A percentile compares a stretch with the other conserved stretches of the same genome.
phyloP scores from a whole-genome alignment of 2,888 invertebrate species.

The Tenthredo scrophulariae region DNA sequence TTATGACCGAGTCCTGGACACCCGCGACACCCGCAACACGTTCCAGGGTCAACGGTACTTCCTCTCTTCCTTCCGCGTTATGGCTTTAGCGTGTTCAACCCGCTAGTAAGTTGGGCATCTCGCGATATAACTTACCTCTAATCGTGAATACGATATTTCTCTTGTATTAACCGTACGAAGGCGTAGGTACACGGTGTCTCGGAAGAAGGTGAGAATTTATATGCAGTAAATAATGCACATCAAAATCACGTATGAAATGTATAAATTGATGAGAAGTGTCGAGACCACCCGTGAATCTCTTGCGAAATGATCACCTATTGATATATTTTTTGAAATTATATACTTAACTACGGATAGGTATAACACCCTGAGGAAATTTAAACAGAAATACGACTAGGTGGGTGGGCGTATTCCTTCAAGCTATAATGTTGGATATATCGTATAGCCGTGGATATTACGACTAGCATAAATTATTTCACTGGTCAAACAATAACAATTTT shows the following conservation, averaged over 20 bases:
- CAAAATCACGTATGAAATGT: not conserved
- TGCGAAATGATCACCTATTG: slow-evolving; percentile 7
- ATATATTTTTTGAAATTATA: slow-evolving; percentile 2
- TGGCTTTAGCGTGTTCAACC: slow-evolving; percentile 4
- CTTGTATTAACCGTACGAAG: not conserved
- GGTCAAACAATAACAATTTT: slow-evolving; percentile 36
- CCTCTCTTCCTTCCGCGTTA: slow-evolving; percentile 73
- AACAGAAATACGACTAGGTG: slow-evolving; percentile 26
- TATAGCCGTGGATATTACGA: slow-evolving; percentile 10
- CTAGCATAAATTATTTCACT: slow-evolving; percentile 31
- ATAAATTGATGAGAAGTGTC: slow-evolving; percentile 11
- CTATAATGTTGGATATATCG: slow-evolving; percentile 9
- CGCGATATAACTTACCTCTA: not conserved
- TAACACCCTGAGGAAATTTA: slow-evolving; percentile 11
- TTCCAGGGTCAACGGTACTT: slow-evolving; percentile 72
- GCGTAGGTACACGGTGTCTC: not conserved
- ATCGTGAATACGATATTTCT: not conserved
- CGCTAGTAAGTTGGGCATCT: not conserved
- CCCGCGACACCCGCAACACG: slow-evolving; percentile 68
- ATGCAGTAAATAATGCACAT: not conserved
- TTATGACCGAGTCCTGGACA: slow-evolving; percentile 73
- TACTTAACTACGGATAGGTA: not conserved
- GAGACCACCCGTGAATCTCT: slow-evolving; percentile 32
- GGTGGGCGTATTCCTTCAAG: not conserved
- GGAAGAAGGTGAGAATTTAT: not conserved